Percentiles rank a stretch among this genome's conserved stretches.
phyloP scores from a whole-genome alignment of 1,140 invertebrate species.

The Meloidogyne hapla region DNA sequence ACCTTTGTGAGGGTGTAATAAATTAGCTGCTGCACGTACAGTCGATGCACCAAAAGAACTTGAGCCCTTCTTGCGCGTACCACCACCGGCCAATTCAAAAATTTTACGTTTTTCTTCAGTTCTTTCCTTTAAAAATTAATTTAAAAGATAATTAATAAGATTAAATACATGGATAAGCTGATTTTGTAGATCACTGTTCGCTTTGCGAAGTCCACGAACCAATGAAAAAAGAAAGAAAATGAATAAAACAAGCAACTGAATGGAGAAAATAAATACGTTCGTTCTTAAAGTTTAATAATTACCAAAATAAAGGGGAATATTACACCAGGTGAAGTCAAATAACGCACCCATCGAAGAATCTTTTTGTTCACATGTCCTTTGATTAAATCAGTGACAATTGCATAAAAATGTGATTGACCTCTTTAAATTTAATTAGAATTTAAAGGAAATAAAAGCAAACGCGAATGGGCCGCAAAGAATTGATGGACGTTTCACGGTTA shows the following conservation, averaged over 20 bases:
- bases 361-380: constrained; percentile 36
- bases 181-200: constrained; percentile 86
- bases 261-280: not conserved
- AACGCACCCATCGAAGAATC: constrained; percentile 68
- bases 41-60: not conserved
- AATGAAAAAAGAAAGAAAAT: constrained; percentile 91
- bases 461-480: constrained; percentile 92
- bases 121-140: constrained; percentile 71
- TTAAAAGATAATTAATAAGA: constrained; percentile 5
- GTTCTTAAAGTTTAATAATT: not conserved
- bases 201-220: constrained; percentile 81
- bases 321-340: constrained; percentile 86
- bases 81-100: constrained; percentile 77
- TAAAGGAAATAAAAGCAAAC: constrained; percentile 53
- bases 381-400: constrained; percentile 63
- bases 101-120: constrained; percentile 88
- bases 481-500: constrained; percentile 81
- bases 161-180: constrained; percentile 66
- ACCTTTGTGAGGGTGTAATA: constrained; percentile 4
- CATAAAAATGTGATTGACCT: constrained; percentile 79
- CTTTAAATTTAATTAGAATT: constrained; percentile 61
- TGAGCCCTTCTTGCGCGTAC: constrained; percentile 28
- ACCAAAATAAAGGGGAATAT: constrained; percentile 89
- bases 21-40: not conserved
- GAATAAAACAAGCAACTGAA: constrained; percentile 70